Conservation (phyloP, 2,888 invertebrate species). For the Stegophylla sp. region DNA sequence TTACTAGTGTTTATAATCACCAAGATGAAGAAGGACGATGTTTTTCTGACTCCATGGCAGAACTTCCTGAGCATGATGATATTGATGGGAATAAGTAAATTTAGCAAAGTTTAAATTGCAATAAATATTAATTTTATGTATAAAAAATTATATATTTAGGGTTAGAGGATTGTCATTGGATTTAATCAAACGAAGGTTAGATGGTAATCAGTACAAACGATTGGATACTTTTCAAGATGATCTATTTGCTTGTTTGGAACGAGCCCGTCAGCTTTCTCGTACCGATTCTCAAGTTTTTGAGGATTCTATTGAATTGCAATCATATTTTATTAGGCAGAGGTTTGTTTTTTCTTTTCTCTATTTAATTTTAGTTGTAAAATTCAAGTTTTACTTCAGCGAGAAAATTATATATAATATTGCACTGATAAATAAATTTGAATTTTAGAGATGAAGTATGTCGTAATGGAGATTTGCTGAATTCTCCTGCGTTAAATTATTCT, state of each 20-base stretch:
- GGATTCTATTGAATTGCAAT: conserved; percentile 91
- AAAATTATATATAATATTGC: neutral
- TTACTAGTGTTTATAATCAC: conserved; percentile 93
- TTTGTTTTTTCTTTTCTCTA: conserved; percentile 58
- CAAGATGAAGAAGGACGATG: conserved; percentile 95
- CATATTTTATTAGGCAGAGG: conserved; percentile 78
- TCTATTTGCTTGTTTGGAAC: conserved; percentile 89
- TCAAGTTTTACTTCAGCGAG: neutral
- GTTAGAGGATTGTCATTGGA: conserved; percentile 87
- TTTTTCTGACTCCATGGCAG: conserved; percentile 94
- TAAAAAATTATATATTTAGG: conserved; percentile 66
- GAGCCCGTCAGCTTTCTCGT: conserved; percentile 83
- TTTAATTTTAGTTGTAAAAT: too few species aligned
- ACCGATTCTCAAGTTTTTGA: conserved; percentile 95
- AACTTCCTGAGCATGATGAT: conserved; percentile 87
- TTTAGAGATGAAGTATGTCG: conserved; percentile 75
- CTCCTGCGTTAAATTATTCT: conserved; percentile 85
- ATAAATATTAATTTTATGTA: conserved; percentile 59
- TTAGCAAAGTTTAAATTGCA: neutral
- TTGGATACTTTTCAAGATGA: conserved; percentile 96
- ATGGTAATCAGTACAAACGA: conserved; percentile 89
- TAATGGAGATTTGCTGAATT: conserved; percentile 78
- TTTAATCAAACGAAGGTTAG: conserved; percentile 88
- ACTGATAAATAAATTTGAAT: conserved; percentile 28
- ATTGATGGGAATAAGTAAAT: conserved; percentile 72